A percentile compares a stretch with the other conserved stretches of the same genome.
Conservation (phyloP, 2,888 invertebrate genomes). For the Eupeodes luniger region DNA sequence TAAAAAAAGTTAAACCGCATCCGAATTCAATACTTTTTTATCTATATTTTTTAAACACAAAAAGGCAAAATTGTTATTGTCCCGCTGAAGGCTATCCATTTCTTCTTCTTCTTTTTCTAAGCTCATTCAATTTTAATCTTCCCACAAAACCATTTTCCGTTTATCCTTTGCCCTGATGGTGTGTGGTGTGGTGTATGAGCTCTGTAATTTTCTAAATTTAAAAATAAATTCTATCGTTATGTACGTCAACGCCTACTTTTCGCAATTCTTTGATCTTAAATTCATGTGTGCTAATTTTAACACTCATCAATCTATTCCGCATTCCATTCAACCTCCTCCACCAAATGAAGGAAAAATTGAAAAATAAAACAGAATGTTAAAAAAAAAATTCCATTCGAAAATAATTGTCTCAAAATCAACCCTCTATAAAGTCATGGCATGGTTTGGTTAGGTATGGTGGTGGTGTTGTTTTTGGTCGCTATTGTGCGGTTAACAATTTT, state of each 20-base stretch:
- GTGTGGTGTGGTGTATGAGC: not conserved
- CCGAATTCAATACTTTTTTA: too few relatives aligned
- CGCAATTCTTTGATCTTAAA: conserved; percentile 67
- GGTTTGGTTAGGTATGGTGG: not conserved
- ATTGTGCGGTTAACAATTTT: conserved; percentile 51
- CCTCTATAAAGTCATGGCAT: conserved; percentile 3
- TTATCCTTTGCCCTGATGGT: conserved; percentile 26
- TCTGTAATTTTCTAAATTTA: conserved; percentile 70
- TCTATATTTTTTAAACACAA: too few relatives aligned
- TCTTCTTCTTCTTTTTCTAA: not conserved
- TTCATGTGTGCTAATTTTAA: conserved; percentile 71
- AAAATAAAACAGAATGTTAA: conserved; percentile 57
- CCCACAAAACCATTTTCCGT: conserved; percentile 17
- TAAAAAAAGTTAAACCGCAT: too few relatives aligned
- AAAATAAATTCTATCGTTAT: conserved; percentile 51
- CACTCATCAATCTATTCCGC: conserved; percentile 38
- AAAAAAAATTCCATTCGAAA: conserved; percentile 62
- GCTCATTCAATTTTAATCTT: not conserved
- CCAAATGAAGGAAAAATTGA: not conserved
- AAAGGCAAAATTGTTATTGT: too few relatives aligned
- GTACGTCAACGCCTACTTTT: conserved; percentile 48
- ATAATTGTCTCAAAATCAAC: conserved; percentile 67
- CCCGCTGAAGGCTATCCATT: conserved; percentile 1
- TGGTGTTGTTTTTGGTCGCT: not conserved
- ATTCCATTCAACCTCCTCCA: conserved; percentile 1